These are phyloP conservation scores for Zalophus californianus DNA, from an alignment of 2,797 vertebrate species.

Conservation along the genomic window DNA sequence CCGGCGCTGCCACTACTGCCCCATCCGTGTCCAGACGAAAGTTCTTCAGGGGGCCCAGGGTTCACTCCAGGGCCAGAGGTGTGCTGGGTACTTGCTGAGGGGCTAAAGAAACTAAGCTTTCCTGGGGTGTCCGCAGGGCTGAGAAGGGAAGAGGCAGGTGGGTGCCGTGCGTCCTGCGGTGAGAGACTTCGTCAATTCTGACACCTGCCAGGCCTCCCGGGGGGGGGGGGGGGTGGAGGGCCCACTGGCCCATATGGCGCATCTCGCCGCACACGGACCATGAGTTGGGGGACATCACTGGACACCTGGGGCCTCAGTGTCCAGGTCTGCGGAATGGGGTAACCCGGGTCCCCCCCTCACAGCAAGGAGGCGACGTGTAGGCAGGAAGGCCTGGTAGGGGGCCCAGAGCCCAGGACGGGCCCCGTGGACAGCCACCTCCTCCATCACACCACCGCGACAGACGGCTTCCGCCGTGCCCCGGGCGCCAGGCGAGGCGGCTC, in stretches of 20 bases:
- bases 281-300: neutral
- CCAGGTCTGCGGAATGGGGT: neutral
- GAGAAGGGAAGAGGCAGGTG: fast-evolving
- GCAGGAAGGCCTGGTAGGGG: neutral
- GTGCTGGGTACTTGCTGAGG: no score
- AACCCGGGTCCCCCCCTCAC: neutral
- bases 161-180: fast-evolving
- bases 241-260: neutral
- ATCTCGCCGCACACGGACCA: neutral
- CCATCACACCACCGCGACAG: fast-evolving
- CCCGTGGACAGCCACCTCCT: neutral
- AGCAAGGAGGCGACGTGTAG: neutral
- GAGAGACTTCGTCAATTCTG: neutral
- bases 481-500: neutral
- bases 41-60: neutral
- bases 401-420: neutral
- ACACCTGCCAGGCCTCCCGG: neutral
- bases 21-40: neutral
- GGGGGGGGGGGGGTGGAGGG: neutral
- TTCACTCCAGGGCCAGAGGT: neutral
- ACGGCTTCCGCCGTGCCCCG: fast-evolving
- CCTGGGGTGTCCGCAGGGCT: neutral
- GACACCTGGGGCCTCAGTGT: neutral
- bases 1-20: neutral
- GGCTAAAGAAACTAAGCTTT: neutral